These are phyloP conservation scores for Allolobophora icterica DNA, from an alignment of 2,888 invertebrate species.

Conservation along the genomic window DNA sequence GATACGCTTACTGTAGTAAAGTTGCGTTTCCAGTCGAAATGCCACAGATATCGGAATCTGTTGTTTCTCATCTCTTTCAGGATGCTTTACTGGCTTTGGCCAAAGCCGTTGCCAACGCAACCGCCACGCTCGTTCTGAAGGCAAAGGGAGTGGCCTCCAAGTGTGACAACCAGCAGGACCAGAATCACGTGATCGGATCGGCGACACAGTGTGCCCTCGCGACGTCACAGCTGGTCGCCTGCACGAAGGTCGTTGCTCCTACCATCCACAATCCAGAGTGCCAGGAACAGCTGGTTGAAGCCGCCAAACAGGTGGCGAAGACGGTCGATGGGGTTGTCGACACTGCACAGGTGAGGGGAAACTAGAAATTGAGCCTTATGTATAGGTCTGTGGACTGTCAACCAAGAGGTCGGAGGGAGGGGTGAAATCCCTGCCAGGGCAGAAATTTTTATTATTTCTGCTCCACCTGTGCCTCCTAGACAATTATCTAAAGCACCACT, in stretches of 20 bases:
- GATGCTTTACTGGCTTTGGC: constrained; percentile 91
- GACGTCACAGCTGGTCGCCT: constrained; percentile 95
- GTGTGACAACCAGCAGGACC: constrained; percentile 78
- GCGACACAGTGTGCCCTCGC: constrained; percentile 96
- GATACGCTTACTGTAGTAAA: too few relatives aligned
- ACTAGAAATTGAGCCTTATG: not conserved
- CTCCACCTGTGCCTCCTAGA: not conserved
- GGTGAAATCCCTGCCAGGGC: not conserved
- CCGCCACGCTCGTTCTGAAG: constrained; percentile 91
- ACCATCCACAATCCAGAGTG: constrained; percentile 71
- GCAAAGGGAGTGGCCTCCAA: constrained; percentile 92
- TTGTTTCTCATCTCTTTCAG: constrained; percentile 52
- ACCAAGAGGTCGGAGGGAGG: too few relatives aligned
- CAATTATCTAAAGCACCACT: too few relatives aligned
- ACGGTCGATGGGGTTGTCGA: constrained; percentile 88
- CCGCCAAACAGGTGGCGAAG: constrained; percentile 88
- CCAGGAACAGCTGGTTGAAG: constrained; percentile 87
- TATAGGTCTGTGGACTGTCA: not conserved
- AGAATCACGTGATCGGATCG: constrained; percentile 87
- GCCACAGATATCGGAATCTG: too few relatives aligned
- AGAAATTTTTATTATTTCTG: not conserved
- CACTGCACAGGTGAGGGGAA: constrained; percentile 63
- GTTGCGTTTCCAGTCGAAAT: too few relatives aligned
- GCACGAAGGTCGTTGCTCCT: constrained; percentile 80
- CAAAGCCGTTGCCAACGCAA: constrained; percentile 96